These are phyloP conservation scores for Sterrhoptilus dennistouni DNA, from an alignment of 2,113 vertebrate species.

Conservation along the genomic window DNA sequence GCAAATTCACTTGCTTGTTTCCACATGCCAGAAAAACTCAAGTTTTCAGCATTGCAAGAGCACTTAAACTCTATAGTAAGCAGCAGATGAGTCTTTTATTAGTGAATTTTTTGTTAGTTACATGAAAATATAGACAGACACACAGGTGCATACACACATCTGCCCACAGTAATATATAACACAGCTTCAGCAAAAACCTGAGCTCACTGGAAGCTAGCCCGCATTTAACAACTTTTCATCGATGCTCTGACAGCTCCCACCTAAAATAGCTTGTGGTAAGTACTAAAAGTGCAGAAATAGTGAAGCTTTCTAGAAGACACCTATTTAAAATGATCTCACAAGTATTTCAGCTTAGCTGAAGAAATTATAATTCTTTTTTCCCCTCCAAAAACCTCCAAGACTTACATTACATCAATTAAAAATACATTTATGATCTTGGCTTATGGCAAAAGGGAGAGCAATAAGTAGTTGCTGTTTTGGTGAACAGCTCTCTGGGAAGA, in stretches of 20 bases:
- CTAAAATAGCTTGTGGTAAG: neutral
- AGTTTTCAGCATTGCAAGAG: neutral
- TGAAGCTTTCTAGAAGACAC: neutral
- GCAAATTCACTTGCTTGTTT: neutral
- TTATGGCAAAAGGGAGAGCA: neutral
- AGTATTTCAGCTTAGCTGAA: neutral
- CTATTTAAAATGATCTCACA: neutral
- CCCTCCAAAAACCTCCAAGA: neutral
- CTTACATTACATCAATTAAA: constrained; percentile 20
- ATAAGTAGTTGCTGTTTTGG: neutral
- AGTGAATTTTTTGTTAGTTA: neutral
- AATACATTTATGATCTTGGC: neutral
- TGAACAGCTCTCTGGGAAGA: neutral
- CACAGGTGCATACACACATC: neutral
- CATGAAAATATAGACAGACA: neutral
- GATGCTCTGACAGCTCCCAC: neutral
- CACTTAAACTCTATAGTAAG: neutral
- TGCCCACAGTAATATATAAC: neutral
- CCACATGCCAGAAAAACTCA: neutral
- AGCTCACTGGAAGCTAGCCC: neutral
- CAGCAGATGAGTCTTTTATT: neutral
- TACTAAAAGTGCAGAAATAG: neutral
- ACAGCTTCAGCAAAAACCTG: neutral
- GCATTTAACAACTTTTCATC: neutral
- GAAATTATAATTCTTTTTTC: neutral